Evolutionary conservation across 2,888 invertebrate genomes (phyloP).

Genomic region (Caenorhabditis angaria): DNA sequence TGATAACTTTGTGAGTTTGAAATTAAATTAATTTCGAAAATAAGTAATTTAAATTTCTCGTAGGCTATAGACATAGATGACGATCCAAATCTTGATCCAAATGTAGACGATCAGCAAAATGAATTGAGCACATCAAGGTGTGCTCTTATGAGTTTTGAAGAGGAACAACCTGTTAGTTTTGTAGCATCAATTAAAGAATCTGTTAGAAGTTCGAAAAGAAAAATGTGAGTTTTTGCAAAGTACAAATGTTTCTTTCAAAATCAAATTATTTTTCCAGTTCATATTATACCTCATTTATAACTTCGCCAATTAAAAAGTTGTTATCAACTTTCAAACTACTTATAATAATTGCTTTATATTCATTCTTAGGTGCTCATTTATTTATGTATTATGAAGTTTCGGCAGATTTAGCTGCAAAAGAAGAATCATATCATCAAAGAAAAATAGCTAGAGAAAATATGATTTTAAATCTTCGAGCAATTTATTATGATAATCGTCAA

Average conservation of each 20-base stretch:
- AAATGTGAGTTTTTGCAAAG: constrained; percentile 34
- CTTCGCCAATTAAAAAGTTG: constrained; percentile 32
- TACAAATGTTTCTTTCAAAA: too few relatives aligned
- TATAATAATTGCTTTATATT: constrained; percentile 62
- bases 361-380: constrained; percentile 65
- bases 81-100: constrained; percentile 20
- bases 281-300: constrained; percentile 43
- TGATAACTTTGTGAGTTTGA: constrained; percentile 34
- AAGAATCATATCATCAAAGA: constrained; percentile 59
- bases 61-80: constrained; percentile 42
- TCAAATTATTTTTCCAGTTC: not conserved
- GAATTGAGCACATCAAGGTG: constrained; percentile 40
- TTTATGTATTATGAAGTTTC: constrained; percentile 68
- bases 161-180: constrained; percentile 42
- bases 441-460: constrained; percentile 67
- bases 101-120: constrained; percentile 33
- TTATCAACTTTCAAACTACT: constrained; percentile 47
- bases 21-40: not conserved
- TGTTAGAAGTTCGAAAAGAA: constrained; percentile 38
- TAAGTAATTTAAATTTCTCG: constrained; percentile 4
- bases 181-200: constrained; percentile 43
- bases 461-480: constrained; percentile 60
- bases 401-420: constrained; percentile 59
- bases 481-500: constrained; percentile 58
- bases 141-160: constrained; percentile 49